Evolutionary conservation across 2,888 invertebrate genomes (phyloP).

Genomic region (Eupeodes luniger): DNA sequence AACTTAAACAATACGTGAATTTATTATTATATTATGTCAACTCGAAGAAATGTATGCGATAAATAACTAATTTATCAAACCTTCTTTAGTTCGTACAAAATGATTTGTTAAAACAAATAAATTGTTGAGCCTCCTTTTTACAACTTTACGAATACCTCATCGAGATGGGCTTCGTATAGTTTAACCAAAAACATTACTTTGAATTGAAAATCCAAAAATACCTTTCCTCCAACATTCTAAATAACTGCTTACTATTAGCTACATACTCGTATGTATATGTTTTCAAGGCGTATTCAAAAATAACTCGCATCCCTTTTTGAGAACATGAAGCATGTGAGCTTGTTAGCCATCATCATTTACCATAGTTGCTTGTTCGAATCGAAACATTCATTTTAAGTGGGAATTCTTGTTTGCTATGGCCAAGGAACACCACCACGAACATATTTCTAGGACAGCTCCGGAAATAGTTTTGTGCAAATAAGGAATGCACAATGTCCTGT

Average conservation of each 20-base stretch:
- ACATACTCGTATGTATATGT: background rate
- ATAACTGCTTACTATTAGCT: background rate
- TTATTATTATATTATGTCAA: too few species aligned
- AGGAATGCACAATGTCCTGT: background rate
- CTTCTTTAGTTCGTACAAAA: too few species aligned
- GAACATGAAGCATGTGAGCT: background rate
- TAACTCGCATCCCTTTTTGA: background rate
- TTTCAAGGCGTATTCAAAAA: background rate
- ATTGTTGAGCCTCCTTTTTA: too few species aligned
- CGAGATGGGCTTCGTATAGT: too few species aligned
- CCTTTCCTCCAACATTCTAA: background rate
- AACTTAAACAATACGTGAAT: too few species aligned
- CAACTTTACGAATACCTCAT: too few species aligned
- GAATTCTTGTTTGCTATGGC: background rate
- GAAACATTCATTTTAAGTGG: background rate
- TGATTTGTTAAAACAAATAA: too few species aligned
- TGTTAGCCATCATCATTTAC: background rate
- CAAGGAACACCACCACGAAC: background rate
- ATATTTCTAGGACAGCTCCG: slow-evolving; percentile 1
- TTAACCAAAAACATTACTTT: background rate
- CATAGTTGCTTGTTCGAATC: background rate
- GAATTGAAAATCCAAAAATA: background rate
- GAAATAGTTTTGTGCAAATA: background rate
- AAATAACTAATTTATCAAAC: too few species aligned
- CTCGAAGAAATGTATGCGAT: too few species aligned